Base-by-base conservation (phyloP, 2,113 vertebrate species). In the Cromileptes altivelis region DNA sequence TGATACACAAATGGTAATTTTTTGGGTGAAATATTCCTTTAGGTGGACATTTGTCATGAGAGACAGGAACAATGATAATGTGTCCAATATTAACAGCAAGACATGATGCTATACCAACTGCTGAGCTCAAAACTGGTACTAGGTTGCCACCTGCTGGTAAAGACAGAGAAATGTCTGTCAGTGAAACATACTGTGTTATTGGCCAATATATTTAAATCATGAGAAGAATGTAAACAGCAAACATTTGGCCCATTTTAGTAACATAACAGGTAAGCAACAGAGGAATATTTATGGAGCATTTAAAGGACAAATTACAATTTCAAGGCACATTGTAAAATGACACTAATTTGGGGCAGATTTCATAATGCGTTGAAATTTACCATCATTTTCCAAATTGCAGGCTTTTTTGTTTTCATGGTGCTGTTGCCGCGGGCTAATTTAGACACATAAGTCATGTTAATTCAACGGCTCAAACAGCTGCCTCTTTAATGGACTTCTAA, bases 71-170 rank as follows among this genome's bases (percentile, higher is more conserved):
- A 52, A 49, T 50, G 19, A 57, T 12, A 6, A 25, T 40, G 12
- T 50, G 18, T 68, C 25, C 9, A 50, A 7, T 30, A 15, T 53
- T 40, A n/a, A 47, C 57, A 67, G 23, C 17, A 18, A n/a, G 9
- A 40, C 60, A 45, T 47, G 8, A 47, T 12, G 21, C 27, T 15
- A 0, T 1, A 19, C 3, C 4, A 30, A 13, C 33, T 33, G 37
- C 58, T n/a, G 49, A 67, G 27, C 23, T 4, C 6, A 21, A 67
- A 45, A 10, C 42, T 77, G 49, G 71, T 56, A 19, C 55, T 11
- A 79, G 1, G 63, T 27, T 56, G 78, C 86, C 91, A 76, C 62
- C 88, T 47, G 33, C 75, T 92, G 92, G 84, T 79, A 2, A 49
- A 65, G 4, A 57, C 6, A 12, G 4, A 55, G 42, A 75, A 79